Conservation (phyloP, 2,888 invertebrate species). For the Hirtodrosophila histrioides region DNA sequence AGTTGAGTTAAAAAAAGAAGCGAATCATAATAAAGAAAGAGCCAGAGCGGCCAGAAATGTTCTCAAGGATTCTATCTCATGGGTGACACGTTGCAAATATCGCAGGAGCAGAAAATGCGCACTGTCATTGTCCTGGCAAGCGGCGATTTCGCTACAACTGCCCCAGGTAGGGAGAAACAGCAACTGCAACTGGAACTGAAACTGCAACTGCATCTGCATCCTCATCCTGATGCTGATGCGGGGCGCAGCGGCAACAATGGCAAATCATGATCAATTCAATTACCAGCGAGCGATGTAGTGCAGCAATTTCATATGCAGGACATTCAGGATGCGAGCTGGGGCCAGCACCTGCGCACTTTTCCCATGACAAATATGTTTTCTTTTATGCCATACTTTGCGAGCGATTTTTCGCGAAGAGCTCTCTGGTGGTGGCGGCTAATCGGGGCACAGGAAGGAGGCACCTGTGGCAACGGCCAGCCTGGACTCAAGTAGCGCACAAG, state of each 20-base stretch:
- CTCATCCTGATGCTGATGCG: conserved; percentile 36
- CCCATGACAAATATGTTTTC: conserved; percentile 64
- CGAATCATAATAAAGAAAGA: conserved; percentile 8
- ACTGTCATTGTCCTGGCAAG: conserved; percentile 69
- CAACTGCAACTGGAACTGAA: conserved; percentile 11
- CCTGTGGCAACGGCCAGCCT: conserved; percentile 41
- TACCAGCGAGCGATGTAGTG: conserved; percentile 55
- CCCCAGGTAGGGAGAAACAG: conserved; percentile 28
- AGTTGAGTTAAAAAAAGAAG: conserved; percentile 42
- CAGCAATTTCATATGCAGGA: conserved; percentile 49
- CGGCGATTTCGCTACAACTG: conserved; percentile 60
- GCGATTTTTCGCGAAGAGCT: conserved; percentile 27
- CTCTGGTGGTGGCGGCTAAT: conserved; percentile 31
- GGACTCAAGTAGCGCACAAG: conserved; percentile 51
- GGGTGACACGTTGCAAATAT: conserved; percentile 75
- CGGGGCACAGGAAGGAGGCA: conserved; percentile 25
- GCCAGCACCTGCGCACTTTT: conserved; percentile 79
- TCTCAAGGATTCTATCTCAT: conserved; percentile 64
- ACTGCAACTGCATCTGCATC: conserved; percentile 57
- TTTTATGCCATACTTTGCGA: conserved; percentile 15
- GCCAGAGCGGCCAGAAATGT: conserved; percentile 39
- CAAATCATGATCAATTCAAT: conserved; percentile 82
- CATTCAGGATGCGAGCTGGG: conserved; percentile 32
- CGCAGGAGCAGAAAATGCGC: conserved; percentile 61
- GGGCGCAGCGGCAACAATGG: conserved; percentile 67